Evolutionary conservation across 2,888 invertebrate genomes (phyloP), one percentile per base, ranked within the genome.

Genomic region (Cyrtodaria siliqua): DNA sequence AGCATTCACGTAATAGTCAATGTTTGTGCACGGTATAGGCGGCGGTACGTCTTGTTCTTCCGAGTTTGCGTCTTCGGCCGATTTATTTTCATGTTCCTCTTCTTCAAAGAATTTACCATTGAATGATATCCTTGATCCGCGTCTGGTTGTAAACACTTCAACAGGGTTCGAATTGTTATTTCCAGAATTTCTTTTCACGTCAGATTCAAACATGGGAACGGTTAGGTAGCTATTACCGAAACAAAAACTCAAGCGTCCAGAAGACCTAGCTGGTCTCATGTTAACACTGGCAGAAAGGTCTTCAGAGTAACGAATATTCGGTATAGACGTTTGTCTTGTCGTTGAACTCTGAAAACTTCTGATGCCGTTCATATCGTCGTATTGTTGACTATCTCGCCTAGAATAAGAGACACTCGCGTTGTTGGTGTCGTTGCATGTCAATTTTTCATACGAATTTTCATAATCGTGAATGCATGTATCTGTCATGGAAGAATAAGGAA

Each of bases 171-270:
- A 60, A 55, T 76, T 80, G 52, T 75, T 75, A 29, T 80, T 77
- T 29, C 71, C 76, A 14, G 69, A 69, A 40, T 80, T 53, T 23
- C 72, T 52, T 47, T 73, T 67, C 16, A 27, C 26, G 16, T 26
- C 23, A 9, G 24, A n/a, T 20, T 69, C 76, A 20, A 55, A 67
- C 29, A 80, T 9, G 0, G 77, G 73, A 2, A 80, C 60, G 1
- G 80, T 80, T 27, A 80, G 49, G 38, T 73, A 80, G 24, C 60
- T 80, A 60, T 80, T 80, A 9, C 80, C 80, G 26, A 80, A 55
- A 42, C 80, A 80, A 33, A 80, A 73, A 42, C 80, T 80, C 76
- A 80, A 72, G 26, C 73, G 61, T n/a, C 76, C 57, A 2, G 80
- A 53, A 1, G 76, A 80, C 18, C 73, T 38, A 2, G 40, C 76